Conservation (phyloP, 1,140 invertebrate species). For the Papilio xuthus region DNA sequence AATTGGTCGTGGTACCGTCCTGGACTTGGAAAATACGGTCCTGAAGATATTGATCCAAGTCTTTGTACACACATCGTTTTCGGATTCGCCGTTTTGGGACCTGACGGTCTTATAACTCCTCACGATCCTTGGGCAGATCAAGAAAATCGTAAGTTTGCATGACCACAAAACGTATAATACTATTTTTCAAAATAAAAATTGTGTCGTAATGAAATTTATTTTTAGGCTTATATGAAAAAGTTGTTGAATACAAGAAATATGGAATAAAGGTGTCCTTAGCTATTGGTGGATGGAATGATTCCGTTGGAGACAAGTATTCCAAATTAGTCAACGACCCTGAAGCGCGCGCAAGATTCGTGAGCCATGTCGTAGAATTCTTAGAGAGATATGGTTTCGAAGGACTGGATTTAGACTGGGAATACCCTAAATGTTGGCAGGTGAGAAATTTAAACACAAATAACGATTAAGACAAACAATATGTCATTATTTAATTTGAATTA, state of each 20-base stretch:
- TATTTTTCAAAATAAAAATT: slow-evolving; percentile 7
- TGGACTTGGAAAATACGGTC: slow-evolving; percentile 90
- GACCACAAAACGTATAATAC: neutral
- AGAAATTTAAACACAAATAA: slow-evolving; percentile 29
- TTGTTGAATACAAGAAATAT: slow-evolving; percentile 88
- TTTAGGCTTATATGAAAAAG: slow-evolving; percentile 91
- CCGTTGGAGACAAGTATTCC: slow-evolving; percentile 92
- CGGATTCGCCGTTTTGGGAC: slow-evolving; percentile 94
- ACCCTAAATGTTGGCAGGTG: slow-evolving; percentile 94
- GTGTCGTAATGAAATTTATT: slow-evolving; percentile 29
- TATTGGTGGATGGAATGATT: slow-evolving; percentile 95
- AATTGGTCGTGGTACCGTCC: slow-evolving; percentile 97
- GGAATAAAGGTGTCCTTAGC: slow-evolving; percentile 92
- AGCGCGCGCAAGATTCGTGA: slow-evolving; percentile 87
- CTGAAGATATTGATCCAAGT: slow-evolving; percentile 92
- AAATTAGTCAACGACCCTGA: slow-evolving; percentile 88
- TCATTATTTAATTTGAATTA: neutral
- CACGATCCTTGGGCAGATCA: slow-evolving; percentile 95
- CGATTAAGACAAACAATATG: neutral
- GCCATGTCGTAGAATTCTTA: slow-evolving; percentile 88
- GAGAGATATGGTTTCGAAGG: slow-evolving; percentile 93
- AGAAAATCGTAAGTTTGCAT: slow-evolving; percentile 87
- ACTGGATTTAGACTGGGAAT: slow-evolving; percentile 95
- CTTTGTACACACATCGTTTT: slow-evolving; percentile 96
- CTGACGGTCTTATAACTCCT: slow-evolving; percentile 89